Evolutionary conservation across 2,797 vertebrate species (phyloP), one percentile per base, ranked within the genome.

Genomic region (Emys orbicularis): DNA sequence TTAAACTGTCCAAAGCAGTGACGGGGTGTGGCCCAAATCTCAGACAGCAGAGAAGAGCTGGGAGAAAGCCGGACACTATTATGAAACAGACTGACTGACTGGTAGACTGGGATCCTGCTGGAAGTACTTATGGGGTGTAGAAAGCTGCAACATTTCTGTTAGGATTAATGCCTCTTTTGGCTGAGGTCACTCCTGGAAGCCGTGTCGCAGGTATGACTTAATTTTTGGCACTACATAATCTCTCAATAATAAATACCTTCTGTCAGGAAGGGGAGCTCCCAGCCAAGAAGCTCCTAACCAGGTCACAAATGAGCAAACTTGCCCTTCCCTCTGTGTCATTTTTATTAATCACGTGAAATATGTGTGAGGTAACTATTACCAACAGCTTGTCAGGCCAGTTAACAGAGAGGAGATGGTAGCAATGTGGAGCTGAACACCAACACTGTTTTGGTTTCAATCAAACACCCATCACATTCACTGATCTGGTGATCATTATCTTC

Each of bases 171-270:
- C 94, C 23, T 41, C 81, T 90, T 56, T 91, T 96, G 61, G 77
- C 93, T 98, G 96, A 97, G 96, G 86, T 97, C 98, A 97, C 93
- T 97, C 92, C 85, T 95, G 90, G 6, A n/a, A 77, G n/a, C 94
- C 87, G 4, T 98, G 88, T 97, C 96, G 93, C 95, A 77, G 83
- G 47, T 89, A 57, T 98, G 98, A 98, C 96, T 96, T 98, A 97
- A 98, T 98, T 95, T 88, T 0, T 0, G 83, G 86, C 2, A 0
- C 94, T 97, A 90, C 88, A 91, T 93, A 92, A 90, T 96, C 88
- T 91, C 77, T 86, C 52, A 34, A 92, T 89, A 76, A 89, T 83
- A 93, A 86, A 84, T 80, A 83, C 94, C 94, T 93, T 95, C 95
- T 95, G 88, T 89, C 81, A 7, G 8, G 92, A 88, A 95, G 94